Evolutionary conservation across 2,888 invertebrate species (phyloP).

Genomic region (Catonia carolina): DNA sequence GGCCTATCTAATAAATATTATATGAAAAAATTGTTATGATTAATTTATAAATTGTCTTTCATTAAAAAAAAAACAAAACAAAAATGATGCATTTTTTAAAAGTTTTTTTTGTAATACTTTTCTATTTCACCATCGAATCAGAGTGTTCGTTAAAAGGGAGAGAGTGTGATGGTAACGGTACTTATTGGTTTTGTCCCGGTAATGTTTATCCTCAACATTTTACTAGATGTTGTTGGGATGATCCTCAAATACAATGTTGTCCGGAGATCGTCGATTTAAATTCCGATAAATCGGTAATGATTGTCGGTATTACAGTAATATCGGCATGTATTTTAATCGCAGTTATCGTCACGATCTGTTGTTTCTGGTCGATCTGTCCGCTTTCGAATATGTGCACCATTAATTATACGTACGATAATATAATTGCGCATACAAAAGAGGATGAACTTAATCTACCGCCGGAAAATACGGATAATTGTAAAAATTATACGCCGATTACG

Average conservation of each 20-base stretch:
- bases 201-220: conserved; percentile 18
- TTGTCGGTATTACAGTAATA: conserved; percentile 38
- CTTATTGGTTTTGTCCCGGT: conserved; percentile 16
- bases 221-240: conserved; percentile 24
- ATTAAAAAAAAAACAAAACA: too few species aligned
- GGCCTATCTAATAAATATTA: too few species aligned
- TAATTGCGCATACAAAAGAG: conserved; percentile 33
- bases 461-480: too few species aligned
- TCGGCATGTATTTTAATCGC: conserved; percentile 35
- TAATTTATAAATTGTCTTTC: too few species aligned
- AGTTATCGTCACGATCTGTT: conserved; percentile 39
- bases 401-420: conserved; percentile 39
- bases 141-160: too few species aligned
- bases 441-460: too few species aligned
- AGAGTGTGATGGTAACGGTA: too few species aligned
- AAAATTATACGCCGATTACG: too few species aligned
- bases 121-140: too few species aligned
- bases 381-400: conserved; percentile 40
- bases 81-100: too few species aligned
- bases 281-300: conserved; percentile 32
- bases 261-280: conserved; percentile 32
- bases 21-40: too few species aligned
- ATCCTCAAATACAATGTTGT: conserved; percentile 13
- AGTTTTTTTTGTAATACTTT: too few species aligned
- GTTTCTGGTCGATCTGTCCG: conserved; percentile 42